These are phyloP conservation scores for Troilus luridus DNA, from an alignment of 2,888 invertebrate species.

Conservation along the genomic window DNA sequence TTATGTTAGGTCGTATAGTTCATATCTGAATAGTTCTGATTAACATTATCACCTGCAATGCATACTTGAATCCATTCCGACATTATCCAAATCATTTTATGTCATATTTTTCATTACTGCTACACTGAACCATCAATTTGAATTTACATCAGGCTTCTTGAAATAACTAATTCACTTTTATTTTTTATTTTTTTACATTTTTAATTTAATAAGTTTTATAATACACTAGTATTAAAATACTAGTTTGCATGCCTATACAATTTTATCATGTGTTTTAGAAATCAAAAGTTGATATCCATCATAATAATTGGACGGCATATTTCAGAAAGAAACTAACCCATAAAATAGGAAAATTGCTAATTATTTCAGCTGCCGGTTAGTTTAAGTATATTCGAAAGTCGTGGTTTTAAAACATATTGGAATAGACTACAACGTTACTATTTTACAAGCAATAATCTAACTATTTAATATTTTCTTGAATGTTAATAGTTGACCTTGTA, in stretches of 20 bases:
- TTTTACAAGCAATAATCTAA: too few species aligned
- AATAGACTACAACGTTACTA: too few species aligned
- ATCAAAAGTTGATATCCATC: not conserved
- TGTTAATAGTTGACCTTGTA: too few species aligned
- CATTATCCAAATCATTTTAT: not conserved
- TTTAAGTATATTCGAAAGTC: too few species aligned
- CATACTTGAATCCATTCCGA: not conserved
- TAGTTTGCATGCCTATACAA: not conserved
- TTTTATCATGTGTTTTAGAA: not conserved
- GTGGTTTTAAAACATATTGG: too few species aligned
- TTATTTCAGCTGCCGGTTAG: too few species aligned
- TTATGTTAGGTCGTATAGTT: not conserved
- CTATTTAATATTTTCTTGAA: too few species aligned
- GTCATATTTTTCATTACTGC: not conserved
- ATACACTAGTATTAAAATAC: not conserved
- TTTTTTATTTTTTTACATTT: not conserved
- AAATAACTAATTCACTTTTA: not conserved
- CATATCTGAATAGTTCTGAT: not conserved
- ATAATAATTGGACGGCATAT: not conserved
- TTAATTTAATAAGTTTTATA: not conserved
- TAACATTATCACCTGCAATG: not conserved
- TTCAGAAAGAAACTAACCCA: too few species aligned
- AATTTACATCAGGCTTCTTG: not conserved
- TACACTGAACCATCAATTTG: not conserved
- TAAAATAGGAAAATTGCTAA: too few species aligned